Conservation (phyloP, 1,140 invertebrate species). For the Drosophila subobscura region DNA sequence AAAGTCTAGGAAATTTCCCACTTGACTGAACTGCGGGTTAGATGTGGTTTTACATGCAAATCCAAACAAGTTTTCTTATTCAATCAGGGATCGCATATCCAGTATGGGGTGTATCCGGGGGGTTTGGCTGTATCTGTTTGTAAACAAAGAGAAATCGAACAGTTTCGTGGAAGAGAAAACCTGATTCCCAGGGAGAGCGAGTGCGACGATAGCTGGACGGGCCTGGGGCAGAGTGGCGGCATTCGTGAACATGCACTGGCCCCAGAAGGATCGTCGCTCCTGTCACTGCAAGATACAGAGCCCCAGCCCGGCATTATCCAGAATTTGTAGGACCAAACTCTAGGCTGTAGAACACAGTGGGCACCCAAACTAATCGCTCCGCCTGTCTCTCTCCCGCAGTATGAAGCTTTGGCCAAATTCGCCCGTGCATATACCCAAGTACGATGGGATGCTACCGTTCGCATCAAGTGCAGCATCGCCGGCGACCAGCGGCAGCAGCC, state of each 20-base stretch:
- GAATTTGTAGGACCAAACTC: constrained; percentile 52
- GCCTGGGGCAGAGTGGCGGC: constrained; percentile 16
- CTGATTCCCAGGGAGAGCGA: constrained; percentile 22
- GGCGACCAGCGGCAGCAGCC: constrained; percentile 71
- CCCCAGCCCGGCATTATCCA: constrained; percentile 17
- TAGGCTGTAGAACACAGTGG: background rate
- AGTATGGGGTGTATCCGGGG: constrained; percentile 38
- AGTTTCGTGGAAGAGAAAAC: constrained; percentile 20
- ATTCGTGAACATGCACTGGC: constrained; percentile 77
- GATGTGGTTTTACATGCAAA: constrained; percentile 36
- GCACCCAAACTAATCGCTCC: background rate
- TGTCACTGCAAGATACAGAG: constrained; percentile 30
- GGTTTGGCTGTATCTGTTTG: background rate
- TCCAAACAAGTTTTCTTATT: constrained; percentile 6
- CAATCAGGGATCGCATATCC: no score
- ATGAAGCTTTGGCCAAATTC: constrained; percentile 83
- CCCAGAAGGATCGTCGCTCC: constrained; percentile 65
- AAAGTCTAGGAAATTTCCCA: constrained; percentile 19
- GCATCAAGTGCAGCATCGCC: constrained; percentile 68
- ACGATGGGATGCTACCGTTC: constrained; percentile 80
- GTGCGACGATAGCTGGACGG: background rate
- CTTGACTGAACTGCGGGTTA: constrained; percentile 14
- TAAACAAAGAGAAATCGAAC: constrained; percentile 24
- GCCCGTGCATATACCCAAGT: constrained; percentile 83
- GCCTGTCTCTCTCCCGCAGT: constrained; percentile 33